phyloP scores from a whole-genome alignment of 2,888 invertebrate genomes.

The Perdita meconis region DNA sequence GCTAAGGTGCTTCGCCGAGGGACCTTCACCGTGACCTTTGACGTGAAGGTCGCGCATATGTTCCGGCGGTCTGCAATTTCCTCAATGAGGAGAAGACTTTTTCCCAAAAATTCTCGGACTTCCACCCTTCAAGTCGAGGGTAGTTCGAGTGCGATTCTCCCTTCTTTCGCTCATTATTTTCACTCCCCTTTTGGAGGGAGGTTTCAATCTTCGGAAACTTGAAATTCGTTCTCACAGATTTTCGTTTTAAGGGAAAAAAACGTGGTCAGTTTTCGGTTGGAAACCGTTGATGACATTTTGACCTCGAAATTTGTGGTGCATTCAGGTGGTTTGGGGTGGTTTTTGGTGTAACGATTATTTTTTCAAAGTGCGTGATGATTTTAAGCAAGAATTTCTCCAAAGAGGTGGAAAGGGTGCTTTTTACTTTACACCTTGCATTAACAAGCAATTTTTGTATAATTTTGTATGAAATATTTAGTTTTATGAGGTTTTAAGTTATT shows the following conservation, averaged over 20 bases:
- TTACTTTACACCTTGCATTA: not conserved
- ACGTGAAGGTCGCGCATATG: conserved; percentile 79
- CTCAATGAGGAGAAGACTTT: conserved; percentile 63
- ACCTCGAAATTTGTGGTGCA: conserved; percentile 18
- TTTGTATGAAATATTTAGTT: not conserved
- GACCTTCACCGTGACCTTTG: conserved; percentile 62
- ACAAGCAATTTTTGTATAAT: not conserved
- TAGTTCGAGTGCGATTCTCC: conserved; percentile 53
- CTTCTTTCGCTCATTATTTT: not conserved
- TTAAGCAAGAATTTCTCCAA: not conserved
- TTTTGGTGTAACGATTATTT: conserved; percentile 9
- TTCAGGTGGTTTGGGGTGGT: conserved; percentile 14
- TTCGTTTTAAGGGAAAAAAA: conserved; percentile 43
- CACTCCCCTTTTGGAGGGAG: too few species aligned
- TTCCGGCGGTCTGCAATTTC: conserved; percentile 64
- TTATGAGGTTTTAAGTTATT: too few species aligned
- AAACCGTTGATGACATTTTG: conserved; percentile 50
- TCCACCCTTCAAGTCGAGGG: not conserved
- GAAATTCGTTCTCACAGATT: conserved; percentile 40
- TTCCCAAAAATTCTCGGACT: conserved; percentile 72
- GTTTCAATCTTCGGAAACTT: conserved; percentile 11
- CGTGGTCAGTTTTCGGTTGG: conserved; percentile 37
- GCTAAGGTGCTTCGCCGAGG: conserved; percentile 70
- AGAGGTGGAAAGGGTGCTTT: too few species aligned
- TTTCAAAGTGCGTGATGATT: not conserved